A percentile compares a stretch with the other conserved stretches of the same genome.
These are phyloP conservation scores for Distichodus sexfasciatus DNA, from an alignment of 2,797 vertebrate genomes.

Conservation along the genomic window DNA sequence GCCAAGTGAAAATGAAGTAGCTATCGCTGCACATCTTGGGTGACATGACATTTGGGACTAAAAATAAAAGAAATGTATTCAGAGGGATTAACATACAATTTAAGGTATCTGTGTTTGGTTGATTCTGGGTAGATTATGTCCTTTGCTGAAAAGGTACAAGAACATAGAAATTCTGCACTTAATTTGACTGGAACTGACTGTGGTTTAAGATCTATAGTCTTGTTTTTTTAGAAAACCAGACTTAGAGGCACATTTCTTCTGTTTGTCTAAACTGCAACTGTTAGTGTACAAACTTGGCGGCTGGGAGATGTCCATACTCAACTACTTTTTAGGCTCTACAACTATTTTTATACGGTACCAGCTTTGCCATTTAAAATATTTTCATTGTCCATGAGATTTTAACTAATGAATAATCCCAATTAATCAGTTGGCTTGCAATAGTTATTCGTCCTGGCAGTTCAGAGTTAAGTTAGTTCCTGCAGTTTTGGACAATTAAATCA, in stretches of 20 bases:
- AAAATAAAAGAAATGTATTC: slow-evolving; percentile 4
- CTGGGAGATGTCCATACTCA: too few species aligned
- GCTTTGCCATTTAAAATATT: too few species aligned
- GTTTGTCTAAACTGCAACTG: too few species aligned
- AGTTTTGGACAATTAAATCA: background rate
- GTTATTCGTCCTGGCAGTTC: too few species aligned
- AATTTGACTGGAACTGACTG: slow-evolving; percentile 25
- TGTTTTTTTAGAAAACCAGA: background rate
- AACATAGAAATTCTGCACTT: slow-evolving; percentile 34
- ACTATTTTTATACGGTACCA: too few species aligned
- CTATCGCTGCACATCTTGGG: background rate
- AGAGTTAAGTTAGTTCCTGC: background rate
- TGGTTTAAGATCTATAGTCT: background rate
- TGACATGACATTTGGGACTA: slow-evolving; percentile 1
- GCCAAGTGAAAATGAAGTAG: slow-evolving; percentile 74
- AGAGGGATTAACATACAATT: background rate
- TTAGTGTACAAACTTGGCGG: background rate
- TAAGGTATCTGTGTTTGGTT: background rate
- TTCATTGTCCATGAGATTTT: too few species aligned
- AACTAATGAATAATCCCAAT: too few species aligned
- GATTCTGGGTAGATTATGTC: background rate
- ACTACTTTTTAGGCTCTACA: too few species aligned
- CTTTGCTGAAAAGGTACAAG: background rate
- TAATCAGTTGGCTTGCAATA: too few species aligned
- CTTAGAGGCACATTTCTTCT: too few species aligned